Conservation (phyloP, 2,113 vertebrate genomes). For the Perca flavescens region DNA sequence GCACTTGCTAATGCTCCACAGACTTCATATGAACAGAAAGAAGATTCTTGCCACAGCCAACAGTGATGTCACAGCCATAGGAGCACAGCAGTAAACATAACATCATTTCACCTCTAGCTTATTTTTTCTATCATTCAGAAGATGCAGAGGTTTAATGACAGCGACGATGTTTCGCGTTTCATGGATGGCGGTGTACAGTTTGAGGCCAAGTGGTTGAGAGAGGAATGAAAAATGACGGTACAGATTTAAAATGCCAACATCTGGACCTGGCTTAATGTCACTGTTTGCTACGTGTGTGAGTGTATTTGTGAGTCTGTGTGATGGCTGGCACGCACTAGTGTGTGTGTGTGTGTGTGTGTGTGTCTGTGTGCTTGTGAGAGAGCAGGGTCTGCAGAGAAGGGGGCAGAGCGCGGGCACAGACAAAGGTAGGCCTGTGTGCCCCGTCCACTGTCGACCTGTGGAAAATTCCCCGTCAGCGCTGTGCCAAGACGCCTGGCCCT, state of each 20-base stretch:
- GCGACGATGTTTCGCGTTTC: conserved; percentile 32
- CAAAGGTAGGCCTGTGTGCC: conserved; percentile 81
- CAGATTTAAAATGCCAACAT: conserved; percentile 64
- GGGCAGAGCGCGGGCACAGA: conserved; percentile 67
- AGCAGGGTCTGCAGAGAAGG: conserved; percentile 54
- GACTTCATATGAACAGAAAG: background rate
- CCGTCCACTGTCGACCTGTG: conserved; percentile 73
- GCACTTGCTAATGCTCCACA: conserved; percentile 48
- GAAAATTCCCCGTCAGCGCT: conserved; percentile 77
- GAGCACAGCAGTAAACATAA: conserved; percentile 22
- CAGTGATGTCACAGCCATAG: conserved; percentile 22
- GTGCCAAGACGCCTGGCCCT: conserved; percentile 75
- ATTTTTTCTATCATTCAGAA: conserved; percentile 5
- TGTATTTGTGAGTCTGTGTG: conserved; percentile 26
- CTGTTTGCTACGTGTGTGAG: conserved; percentile 26
- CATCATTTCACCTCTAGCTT: background rate
- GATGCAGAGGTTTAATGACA: conserved; percentile 34
- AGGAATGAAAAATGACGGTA: conserved; percentile 43
- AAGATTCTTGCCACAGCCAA: conserved; percentile 21
- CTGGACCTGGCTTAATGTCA: conserved; percentile 52
- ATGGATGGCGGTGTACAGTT: conserved; percentile 35
- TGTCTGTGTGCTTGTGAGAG: conserved; percentile 41
- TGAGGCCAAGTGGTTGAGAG: conserved; percentile 31
- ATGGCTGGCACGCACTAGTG: conserved; percentile 45
- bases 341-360: conserved; percentile 57